A percentile compares a stretch with the other conserved stretches of the same genome.
These are phyloP conservation scores for Amaurobius ferox DNA, from an alignment of 2,888 invertebrate species.

Conservation along the genomic window DNA sequence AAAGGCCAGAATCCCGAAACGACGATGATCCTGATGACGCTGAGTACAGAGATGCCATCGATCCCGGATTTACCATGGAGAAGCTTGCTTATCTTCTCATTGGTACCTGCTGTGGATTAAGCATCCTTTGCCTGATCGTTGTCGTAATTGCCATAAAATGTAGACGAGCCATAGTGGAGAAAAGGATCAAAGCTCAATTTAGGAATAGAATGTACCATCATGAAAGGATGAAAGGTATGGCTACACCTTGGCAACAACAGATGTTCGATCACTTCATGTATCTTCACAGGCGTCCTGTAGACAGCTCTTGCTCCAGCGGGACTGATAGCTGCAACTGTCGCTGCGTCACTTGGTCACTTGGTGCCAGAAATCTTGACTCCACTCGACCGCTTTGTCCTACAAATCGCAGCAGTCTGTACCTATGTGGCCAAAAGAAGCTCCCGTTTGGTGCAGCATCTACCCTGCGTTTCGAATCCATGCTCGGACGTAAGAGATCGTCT, in stretches of 20 bases:
- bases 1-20: neutral
- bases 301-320: slow-evolving; percentile 36
- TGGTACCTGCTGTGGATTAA: slow-evolving; percentile 62
- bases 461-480: slow-evolving; percentile 46
- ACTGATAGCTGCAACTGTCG: slow-evolving; percentile 52
- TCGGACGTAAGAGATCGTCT: slow-evolving; percentile 15
- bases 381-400: neutral
- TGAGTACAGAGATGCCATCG: slow-evolving; percentile 16
- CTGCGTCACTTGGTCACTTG: slow-evolving; percentile 64
- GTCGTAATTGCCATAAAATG: slow-evolving; percentile 62
- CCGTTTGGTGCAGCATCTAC: slow-evolving; percentile 67
- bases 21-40: slow-evolving; percentile 30
- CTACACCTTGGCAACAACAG: slow-evolving; percentile 50
- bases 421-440: slow-evolving; percentile 58
- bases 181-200: slow-evolving; percentile 37
- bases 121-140: slow-evolving; percentile 55
- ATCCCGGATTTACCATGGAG: slow-evolving; percentile 63
- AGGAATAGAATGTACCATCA: slow-evolving; percentile 11
- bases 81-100: slow-evolving; percentile 61
- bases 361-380: slow-evolving; percentile 46
- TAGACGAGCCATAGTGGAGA: slow-evolving; percentile 29
- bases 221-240: slow-evolving; percentile 16
- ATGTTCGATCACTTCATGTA: slow-evolving; percentile 52
- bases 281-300: slow-evolving; percentile 26
- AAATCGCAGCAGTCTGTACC: slow-evolving; percentile 33